Percentiles rank a stretch among this genome's conserved stretches.
phyloP scores from a whole-genome alignment of 2,113 vertebrate species.

The Percina caprodes region DNA sequence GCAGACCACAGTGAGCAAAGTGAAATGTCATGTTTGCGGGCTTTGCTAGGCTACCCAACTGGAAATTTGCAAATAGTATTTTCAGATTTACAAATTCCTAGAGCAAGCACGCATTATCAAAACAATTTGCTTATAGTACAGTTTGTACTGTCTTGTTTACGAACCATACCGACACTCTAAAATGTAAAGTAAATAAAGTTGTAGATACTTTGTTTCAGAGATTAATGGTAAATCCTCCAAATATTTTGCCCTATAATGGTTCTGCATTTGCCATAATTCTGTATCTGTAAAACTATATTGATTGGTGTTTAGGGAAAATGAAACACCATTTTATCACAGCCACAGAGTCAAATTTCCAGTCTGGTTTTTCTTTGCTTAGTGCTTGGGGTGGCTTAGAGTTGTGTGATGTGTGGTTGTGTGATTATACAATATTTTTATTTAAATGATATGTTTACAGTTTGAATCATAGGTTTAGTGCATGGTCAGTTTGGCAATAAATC shows the following conservation, averaged over 20 bases:
- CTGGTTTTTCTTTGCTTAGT: conserved; percentile 31
- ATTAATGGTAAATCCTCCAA: background rate
- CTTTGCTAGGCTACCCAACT: conserved; percentile 24
- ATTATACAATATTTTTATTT: conserved; percentile 16
- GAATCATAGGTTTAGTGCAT: conserved; percentile 76
- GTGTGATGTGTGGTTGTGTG: conserved; percentile 71
- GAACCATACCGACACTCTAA: background rate
- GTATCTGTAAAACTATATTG: background rate
- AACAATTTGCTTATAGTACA: background rate
- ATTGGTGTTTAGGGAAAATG: background rate
- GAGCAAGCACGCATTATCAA: background rate
- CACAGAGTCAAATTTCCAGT: conserved; percentile 24
- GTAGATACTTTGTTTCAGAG: background rate
- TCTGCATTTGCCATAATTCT: background rate
- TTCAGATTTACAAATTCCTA: background rate
- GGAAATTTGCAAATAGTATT: conserved; percentile 8
- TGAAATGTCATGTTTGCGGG: background rate
- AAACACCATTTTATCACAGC: background rate
- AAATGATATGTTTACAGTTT: conserved; percentile 14
- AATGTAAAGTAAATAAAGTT: background rate
- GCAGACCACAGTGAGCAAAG: background rate
- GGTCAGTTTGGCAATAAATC: conserved; percentile 68
- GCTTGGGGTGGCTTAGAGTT: conserved; percentile 39
- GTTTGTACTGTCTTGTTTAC: background rate
- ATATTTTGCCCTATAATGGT: background rate